Base-by-base conservation (phyloP, 2,113 vertebrate genomes). In the Taurulus bubalis region DNA sequence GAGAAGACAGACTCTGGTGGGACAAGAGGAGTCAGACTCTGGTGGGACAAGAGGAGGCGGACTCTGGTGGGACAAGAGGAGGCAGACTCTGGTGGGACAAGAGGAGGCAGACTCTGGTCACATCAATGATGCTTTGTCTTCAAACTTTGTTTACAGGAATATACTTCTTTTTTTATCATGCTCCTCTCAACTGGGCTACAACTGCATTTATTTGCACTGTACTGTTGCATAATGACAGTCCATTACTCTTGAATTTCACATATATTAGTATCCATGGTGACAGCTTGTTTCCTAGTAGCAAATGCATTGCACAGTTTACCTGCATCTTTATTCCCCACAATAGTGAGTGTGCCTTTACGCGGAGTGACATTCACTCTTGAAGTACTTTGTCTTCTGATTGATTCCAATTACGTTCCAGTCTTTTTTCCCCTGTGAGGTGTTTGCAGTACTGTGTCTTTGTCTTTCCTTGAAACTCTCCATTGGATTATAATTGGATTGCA, bases 181-280 rank as follows among this genome's bases (percentile, higher is more conserved):
- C 4, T 55, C 51, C 2, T 11, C 8, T 53, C n/a, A n/a, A n/a
- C n/a, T 53, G 22, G 10, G 51, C 8, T 22, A 20, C 47, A 10
- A 53, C 49, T 53, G 20, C 51, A 3, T 55, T 55, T 10, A 55
- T 3, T 55, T 24, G 47, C 8, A 24, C 51, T 55, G 10, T 14
- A 14, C n/a, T 55, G 51, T 55, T 24, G 51, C n/a, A n/a, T 53
- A 53, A 53, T 22, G 20, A 22, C 7, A 51, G 9, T 22, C 22
- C 8, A 51, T 53, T 53, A 53, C 3, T 22, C 51, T 53, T 55
- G n/a, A 55, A 55, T 45, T 83, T 60, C 38, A 12, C 9, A 62
- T 45, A 26, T 42, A 10, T 64, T 16, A 24, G 82, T 77, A 59
- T 75, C 79, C 72, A 83, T 47, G 64, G 60, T 30, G 65, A 80